A percentile compares a stretch with the other conserved stretches of the same genome.
These are phyloP conservation scores for Mormyrops attenuatus DNA, from an alignment of 2,797 vertebrate genomes.

Conservation along the genomic window DNA sequence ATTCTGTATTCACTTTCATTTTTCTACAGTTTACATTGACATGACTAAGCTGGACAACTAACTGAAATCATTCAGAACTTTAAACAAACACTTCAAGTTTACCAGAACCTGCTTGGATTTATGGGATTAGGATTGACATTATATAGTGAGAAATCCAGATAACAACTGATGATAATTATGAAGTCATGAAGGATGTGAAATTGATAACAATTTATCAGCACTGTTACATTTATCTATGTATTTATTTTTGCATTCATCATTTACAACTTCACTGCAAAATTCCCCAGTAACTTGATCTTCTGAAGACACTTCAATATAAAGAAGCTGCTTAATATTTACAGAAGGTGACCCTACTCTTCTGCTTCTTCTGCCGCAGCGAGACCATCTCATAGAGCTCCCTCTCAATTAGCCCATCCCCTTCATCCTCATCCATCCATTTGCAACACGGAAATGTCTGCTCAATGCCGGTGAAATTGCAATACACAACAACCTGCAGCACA, in stretches of 20 bases:
- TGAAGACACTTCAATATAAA: neutral
- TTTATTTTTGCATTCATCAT: neutral
- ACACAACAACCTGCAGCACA: constrained; percentile 76
- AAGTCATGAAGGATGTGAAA: neutral
- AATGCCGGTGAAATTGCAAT: constrained; percentile 89
- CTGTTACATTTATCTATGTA: neutral
- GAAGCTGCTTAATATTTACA: neutral
- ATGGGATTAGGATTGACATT: neutral
- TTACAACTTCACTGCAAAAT: neutral
- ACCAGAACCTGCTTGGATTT: neutral
- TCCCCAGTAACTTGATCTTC: neutral
- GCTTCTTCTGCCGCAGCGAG: constrained; percentile 80
- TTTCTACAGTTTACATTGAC: neutral
- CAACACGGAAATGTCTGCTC: constrained; percentile 92
- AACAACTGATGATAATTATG: neutral
- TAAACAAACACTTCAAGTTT: neutral
- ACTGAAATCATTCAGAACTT: neutral
- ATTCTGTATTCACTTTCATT: neutral
- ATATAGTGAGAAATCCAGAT: neutral
- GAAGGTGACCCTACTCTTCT: constrained; percentile 74
- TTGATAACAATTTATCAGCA: neutral
- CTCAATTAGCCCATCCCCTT: constrained; percentile 86
- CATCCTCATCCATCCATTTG: constrained; percentile 92
- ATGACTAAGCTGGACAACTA: neutral
- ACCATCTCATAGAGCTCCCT: constrained; percentile 95